phyloP scores from a whole-genome alignment of 2,888 invertebrate genomes.

The Hermaeophaga mercurialis region DNA sequence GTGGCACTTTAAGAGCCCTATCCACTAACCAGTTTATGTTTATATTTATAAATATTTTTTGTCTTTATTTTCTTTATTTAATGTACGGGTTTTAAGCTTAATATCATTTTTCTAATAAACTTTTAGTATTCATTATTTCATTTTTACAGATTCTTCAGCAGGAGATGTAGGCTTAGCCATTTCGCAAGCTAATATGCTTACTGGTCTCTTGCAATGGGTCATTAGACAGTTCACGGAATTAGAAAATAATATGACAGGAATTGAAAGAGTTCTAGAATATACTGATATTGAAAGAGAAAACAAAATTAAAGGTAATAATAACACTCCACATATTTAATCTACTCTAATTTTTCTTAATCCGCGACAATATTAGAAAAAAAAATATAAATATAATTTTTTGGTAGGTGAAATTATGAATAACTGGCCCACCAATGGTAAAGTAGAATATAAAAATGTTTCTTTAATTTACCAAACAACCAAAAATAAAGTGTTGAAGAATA shows the following conservation, averaged over 20 bases:
- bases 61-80: constrained; percentile 1
- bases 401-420: constrained; percentile 40
- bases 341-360: no score
- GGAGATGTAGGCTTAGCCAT: constrained; percentile 55
- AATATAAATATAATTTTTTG: not conserved
- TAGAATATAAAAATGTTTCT: constrained; percentile 69
- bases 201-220: constrained; percentile 80
- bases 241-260: constrained; percentile 84
- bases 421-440: constrained; percentile 76
- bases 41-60: not conserved
- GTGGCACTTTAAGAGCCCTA: no score
- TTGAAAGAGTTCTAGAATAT: constrained; percentile 87
- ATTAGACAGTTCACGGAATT: constrained; percentile 63
- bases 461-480: constrained; percentile 74
- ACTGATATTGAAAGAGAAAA: constrained; percentile 68
- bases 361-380: no score
- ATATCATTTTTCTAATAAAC: no score
- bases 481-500: constrained; percentile 63
- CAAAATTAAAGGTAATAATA: constrained; percentile 15
- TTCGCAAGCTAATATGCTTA: constrained; percentile 52
- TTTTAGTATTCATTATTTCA: no score
- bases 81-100: no score
- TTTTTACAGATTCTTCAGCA: constrained; percentile 47
- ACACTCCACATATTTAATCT: no score
- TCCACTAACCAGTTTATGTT: not conserved